Evolutionary conservation across 1,140 invertebrate genomes (phyloP), one percentile per base, ranked within the genome.

Genomic region (Drosophila busckii): DNA sequence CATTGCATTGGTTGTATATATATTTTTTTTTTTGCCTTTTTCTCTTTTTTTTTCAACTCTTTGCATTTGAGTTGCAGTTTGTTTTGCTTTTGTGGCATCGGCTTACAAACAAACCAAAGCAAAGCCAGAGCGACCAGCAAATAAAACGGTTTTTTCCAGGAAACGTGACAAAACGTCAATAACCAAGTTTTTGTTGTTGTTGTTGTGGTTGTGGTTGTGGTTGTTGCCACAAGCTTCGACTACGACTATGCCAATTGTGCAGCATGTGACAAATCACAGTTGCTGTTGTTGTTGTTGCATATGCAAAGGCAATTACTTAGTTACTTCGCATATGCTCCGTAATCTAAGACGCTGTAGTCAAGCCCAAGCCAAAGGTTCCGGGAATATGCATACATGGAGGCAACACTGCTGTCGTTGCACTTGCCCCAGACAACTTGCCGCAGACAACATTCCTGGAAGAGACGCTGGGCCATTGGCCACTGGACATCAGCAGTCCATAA

Each of bases 81-180:
- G 50, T 46, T 62, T 62, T 62, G 45, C 50, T 52, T 55, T 50
- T 56, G 44, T 60, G 56, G 65, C 73, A 78, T 82, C 75, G 52
- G 56, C 75, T 82, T 82, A 82, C 75, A 82, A 75, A 66, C 70
- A 82, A 82, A 80, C 73, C 73, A 76, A 78, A 70, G 68, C 60
- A 45, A 13, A 44, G 61, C 40, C 37, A 42, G 32, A 45, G 40
- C 45, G 66, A 48, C 69, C 52, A 75, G 64, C 68, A 80, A 80
- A 80, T 80, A 80, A 80, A 80, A 73, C 73, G 68, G 59, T 80
- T 73, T 75, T 67, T 82, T 82, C 75, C 76, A 82, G 75, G 75
- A 82, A 82, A 82, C 75, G 75, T 82, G 75, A 82, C 75, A 82
- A 82, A 82, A 82, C 75, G 75, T 66, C 75, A 82, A 82, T 82